These are phyloP conservation scores for Clytia hemisphaerica DNA, from an alignment of 30 jellyfish, hydroid and myxozoan genomes.

Conservation along the genomic window DNA sequence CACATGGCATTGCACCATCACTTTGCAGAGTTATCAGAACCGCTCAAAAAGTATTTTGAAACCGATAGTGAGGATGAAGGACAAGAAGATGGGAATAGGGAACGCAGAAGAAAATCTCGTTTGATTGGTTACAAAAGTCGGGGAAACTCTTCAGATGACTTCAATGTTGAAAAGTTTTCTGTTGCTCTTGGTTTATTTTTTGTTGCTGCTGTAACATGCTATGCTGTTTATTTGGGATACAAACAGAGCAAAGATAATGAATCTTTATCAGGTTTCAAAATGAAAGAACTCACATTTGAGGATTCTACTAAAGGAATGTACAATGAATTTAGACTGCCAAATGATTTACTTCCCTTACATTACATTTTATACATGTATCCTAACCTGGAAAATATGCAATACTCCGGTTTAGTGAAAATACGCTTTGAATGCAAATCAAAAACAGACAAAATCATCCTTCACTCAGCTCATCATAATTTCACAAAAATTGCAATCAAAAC, in stretches of 20 bases:
- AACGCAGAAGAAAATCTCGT: not conserved
- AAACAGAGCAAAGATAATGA: too few species aligned
- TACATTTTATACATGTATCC: constrained; percentile 2
- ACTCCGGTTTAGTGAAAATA: constrained; percentile 14
- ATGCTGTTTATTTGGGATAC: constrained; percentile 4
- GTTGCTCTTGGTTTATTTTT: constrained; percentile 5
- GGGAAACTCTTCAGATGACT: not conserved
- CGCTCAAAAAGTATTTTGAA: too few species aligned
- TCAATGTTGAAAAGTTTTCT: not conserved
- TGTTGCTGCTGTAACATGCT: constrained; percentile 7
- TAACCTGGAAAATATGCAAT: not conserved
- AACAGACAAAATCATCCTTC: not conserved
- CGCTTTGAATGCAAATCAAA: not conserved
- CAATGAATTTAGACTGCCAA: not conserved
- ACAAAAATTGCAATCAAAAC: constrained; percentile 2
- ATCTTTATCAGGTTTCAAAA: too few species aligned
- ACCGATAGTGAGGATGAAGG: not conserved
- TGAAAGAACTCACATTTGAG: not conserved
- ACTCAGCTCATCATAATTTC: not conserved
- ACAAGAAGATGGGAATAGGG: not conserved
- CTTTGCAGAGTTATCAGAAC: too few species aligned
- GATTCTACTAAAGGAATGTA: not conserved
- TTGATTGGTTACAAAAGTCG: not conserved
- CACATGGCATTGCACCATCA: too few species aligned
- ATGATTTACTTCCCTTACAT: not conserved